phyloP scores from a whole-genome alignment of 2,113 vertebrate species.

The Aldabrachelys gigantea region DNA sequence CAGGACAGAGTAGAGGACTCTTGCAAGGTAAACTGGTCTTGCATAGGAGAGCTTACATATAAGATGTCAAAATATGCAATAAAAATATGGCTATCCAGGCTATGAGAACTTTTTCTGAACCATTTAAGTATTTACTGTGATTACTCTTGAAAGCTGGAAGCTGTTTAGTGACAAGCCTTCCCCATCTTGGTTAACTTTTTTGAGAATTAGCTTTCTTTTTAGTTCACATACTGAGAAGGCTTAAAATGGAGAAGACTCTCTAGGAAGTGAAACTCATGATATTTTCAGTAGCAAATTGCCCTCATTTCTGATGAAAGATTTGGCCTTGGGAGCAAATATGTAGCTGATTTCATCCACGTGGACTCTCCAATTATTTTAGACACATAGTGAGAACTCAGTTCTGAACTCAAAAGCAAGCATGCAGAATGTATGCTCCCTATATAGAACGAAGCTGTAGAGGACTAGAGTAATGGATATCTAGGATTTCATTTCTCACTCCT shows the following conservation, averaged over 20 bases:
- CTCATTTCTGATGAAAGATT: not conserved
- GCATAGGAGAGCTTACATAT: accelerated
- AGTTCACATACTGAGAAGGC: not conserved
- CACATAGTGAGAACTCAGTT: not conserved
- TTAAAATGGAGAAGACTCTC: not conserved
- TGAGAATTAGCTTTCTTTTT: not conserved
- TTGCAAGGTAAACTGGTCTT: not conserved
- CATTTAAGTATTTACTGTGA: not conserved
- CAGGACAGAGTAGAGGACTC: not conserved
- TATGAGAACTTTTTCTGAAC: not conserved
- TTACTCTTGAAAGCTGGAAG: not conserved
- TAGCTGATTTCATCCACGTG: not conserved
- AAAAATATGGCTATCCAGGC: not conserved
- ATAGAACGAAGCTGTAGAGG: not conserved
- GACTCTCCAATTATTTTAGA: not conserved
- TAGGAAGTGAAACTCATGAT: not conserved
- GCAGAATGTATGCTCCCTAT: not conserved
- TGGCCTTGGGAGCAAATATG: not conserved
- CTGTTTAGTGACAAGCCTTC: not conserved
- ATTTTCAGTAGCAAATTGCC: not conserved
- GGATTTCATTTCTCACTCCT: not conserved
- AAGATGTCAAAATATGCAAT: not conserved
- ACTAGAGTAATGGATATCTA: not conserved
- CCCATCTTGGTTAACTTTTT: not conserved
- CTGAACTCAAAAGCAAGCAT: not conserved